phyloP scores from a whole-genome alignment of 2,888 invertebrate species.

The Mesorhabditis belari region DNA sequence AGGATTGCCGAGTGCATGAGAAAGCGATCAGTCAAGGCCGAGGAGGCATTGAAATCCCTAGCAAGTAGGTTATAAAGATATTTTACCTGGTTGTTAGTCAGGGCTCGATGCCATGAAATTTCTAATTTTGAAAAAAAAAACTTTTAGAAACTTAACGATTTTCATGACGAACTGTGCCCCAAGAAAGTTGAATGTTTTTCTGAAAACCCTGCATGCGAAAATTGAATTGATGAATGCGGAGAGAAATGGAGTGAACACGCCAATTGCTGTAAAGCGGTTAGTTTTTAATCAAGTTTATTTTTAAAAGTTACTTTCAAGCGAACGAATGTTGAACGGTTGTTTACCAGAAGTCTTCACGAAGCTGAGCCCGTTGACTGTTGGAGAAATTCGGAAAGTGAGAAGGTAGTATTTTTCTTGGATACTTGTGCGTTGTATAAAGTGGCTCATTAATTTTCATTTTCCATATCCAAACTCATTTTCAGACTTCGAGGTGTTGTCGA shows the following conservation, averaged over 20 bases:
- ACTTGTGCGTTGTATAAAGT: no score
- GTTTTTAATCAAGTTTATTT: background rate
- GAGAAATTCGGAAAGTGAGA: conserved; percentile 33
- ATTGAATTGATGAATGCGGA: conserved; percentile 30
- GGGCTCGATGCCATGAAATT: background rate
- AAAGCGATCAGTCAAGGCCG: conserved; percentile 21
- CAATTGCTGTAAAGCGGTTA: conserved; percentile 7
- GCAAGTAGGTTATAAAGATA: conserved; percentile 10
- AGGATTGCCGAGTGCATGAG: conserved; percentile 21
- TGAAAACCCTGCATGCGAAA: conserved; percentile 39
- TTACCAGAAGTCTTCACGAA: conserved; percentile 29
- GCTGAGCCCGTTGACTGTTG: conserved; percentile 33
- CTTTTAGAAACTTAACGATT: conserved; percentile 19
- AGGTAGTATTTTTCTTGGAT: conserved; percentile 10
- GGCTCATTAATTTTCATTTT: no score
- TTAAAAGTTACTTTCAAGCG: no score
- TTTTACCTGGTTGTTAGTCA: background rate
- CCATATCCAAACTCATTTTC: no score
- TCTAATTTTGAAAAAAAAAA: background rate
- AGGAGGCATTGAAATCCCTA: conserved; percentile 28
- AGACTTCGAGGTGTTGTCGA: background rate
- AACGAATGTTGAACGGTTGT: conserved; percentile 8
- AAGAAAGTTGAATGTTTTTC: conserved; percentile 31
- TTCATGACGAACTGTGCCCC: conserved; percentile 37
- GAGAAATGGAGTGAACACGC: conserved; percentile 10